Percentiles rank a stretch among this genome's conserved stretches.
Evolutionary conservation across 2,113 vertebrate genomes (phyloP).

Genomic region (Bos javanicus): DNA sequence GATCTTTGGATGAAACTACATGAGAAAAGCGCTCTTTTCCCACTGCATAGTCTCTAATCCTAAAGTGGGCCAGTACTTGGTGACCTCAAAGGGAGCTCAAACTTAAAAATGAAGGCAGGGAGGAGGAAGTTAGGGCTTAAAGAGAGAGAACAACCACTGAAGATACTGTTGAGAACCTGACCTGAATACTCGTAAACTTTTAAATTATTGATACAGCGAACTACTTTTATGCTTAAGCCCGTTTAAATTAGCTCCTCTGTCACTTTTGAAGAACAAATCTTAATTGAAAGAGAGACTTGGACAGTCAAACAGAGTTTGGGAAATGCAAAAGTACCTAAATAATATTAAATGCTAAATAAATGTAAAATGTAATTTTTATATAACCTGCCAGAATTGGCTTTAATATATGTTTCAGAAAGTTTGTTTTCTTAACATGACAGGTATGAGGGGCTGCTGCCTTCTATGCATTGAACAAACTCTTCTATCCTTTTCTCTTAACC

Average conservation of each 20-base stretch:
- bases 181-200: background rate
- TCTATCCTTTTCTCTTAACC: background rate
- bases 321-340: background rate
- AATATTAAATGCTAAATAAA: background rate
- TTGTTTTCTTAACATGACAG: background rate
- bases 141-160: background rate
- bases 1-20: background rate
- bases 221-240: background rate
- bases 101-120: background rate
- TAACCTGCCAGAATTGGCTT: background rate
- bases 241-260: background rate
- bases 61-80: background rate
- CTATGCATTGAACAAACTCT: background rate
- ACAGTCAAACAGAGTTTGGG: background rate
- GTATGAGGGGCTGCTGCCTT: no score
- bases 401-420: background rate
- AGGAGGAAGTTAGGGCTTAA: background rate
- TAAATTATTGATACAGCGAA: background rate
- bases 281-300: background rate
- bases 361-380: background rate
- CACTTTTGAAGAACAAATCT: background rate
- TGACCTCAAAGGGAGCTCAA: background rate
- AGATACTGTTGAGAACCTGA: background rate
- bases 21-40: background rate
- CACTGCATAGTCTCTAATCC: background rate